Conservation (phyloP, 1,140 invertebrate genomes). For the Augochlora pura region DNA sequence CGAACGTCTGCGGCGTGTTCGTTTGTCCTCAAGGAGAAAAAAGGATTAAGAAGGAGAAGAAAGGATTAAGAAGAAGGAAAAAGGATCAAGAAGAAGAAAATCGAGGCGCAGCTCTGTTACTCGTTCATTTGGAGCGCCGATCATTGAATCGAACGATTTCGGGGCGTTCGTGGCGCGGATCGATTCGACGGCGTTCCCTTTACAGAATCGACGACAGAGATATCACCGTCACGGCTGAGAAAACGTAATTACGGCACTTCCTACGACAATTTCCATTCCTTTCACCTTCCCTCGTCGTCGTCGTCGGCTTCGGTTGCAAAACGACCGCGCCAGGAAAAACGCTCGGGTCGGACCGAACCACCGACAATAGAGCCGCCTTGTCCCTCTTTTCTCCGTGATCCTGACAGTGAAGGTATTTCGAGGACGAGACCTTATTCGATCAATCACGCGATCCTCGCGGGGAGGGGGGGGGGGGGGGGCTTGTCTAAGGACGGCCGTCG, state of each 20-base stretch:
- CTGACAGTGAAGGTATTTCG: slow-evolving; percentile 34
- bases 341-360: not conserved
- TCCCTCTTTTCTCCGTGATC: slow-evolving; percentile 31
- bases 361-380: not conserved
- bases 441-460: slow-evolving; percentile 33
- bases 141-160: no score
- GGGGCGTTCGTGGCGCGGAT: no score
- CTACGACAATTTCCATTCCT: slow-evolving; percentile 24
- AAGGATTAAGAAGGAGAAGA: no score
- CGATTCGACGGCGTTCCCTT: no score
- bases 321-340: not conserved
- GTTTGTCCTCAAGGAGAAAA: no score
- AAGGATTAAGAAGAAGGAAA: no score
- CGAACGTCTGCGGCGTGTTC: no score
- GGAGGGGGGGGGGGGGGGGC: no score
- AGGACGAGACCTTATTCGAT: slow-evolving; percentile 38
- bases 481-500: not conserved
- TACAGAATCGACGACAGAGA: no score
- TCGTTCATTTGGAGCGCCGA: no score
- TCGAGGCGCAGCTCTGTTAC: no score
- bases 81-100: no score
- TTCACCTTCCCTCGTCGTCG: slow-evolving; percentile 14
- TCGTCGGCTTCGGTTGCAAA: not conserved
- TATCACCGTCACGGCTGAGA: not conserved
- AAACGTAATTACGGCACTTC: slow-evolving; percentile 31